These are phyloP conservation scores for Macropodus opercularis DNA, from an alignment of 2,797 vertebrate species.

Conservation along the genomic window DNA sequence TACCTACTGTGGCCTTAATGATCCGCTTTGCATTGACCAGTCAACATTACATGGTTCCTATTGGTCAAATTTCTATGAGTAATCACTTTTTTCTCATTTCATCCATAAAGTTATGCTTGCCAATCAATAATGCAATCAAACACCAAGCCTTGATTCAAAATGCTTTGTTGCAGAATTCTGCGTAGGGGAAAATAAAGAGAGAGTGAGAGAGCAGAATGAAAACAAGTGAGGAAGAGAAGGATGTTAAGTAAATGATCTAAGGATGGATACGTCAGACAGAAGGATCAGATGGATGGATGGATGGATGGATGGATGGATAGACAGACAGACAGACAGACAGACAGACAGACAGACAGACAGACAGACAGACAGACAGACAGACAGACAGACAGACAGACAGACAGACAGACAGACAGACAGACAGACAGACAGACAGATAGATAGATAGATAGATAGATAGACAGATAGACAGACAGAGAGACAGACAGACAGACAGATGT, in stretches of 20 bases:
- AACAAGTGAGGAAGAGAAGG: background rate
- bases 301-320: too few relatives aligned
- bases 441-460: slow-evolving; percentile 6
- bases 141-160: slow-evolving; percentile 53
- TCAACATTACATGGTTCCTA: background rate
- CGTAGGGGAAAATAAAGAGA: slow-evolving; percentile 50
- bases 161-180: slow-evolving; percentile 67
- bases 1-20: background rate
- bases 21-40: too few relatives aligned
- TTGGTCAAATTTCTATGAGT: background rate
- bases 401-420: slow-evolving; percentile 11
- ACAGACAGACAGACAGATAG: slow-evolving; percentile 9
- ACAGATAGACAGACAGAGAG: slow-evolving; percentile 11
- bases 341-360: too few relatives aligned
- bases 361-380: slow-evolving; percentile 23
- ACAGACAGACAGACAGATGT: slow-evolving; percentile 7
- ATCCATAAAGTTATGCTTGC: background rate
- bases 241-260: slow-evolving; percentile 12
- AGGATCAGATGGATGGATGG: too few relatives aligned
- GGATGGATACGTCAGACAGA: background rate
- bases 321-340: background rate
- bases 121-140: slow-evolving; percentile 51
- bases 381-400: slow-evolving; percentile 17
- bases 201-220: slow-evolving; percentile 11
- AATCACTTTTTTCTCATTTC: background rate